Percentiles rank a stretch among this genome's conserved stretches.
phyloP scores from a whole-genome alignment of 2,888 invertebrate species.

The Diplazon laetatorius region DNA sequence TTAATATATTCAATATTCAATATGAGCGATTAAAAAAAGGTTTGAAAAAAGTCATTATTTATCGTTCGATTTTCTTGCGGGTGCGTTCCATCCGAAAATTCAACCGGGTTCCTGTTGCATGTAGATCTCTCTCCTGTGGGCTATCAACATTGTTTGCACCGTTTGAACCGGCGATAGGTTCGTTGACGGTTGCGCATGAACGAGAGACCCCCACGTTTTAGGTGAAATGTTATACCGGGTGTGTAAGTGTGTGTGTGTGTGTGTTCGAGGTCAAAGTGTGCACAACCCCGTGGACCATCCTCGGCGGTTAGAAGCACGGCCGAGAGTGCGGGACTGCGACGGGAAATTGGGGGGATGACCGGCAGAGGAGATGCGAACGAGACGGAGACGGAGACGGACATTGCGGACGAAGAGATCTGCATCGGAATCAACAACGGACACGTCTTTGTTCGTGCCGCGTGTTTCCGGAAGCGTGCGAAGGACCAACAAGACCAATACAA shows the following conservation, averaged over 20 bases:
- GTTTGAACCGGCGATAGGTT: not conserved
- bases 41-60: too few species aligned
- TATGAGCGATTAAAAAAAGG: too few species aligned
- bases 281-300: conserved; percentile 19
- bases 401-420: not conserved
- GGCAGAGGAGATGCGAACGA: too few species aligned
- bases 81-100: conserved; percentile 16
- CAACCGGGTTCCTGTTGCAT: conserved; percentile 24
- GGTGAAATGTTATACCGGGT: not conserved
- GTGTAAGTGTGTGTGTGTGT: too few species aligned
- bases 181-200: not conserved
- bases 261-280: conserved; percentile 22
- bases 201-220: conserved; percentile 13
- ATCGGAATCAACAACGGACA: conserved; percentile 8
- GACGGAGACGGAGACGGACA: not conserved
- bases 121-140: conserved; percentile 6
- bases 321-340: not conserved
- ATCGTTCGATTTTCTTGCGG: not conserved
- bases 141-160: conserved; percentile 27
- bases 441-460: conserved; percentile 50
- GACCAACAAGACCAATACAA: not conserved
- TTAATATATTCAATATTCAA: too few species aligned
- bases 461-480: conserved; percentile 30
- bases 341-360: not conserved
- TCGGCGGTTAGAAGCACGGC: not conserved